Base-by-base conservation (phyloP, 2,797 vertebrate genomes). In the Acanthis flammea region DNA sequence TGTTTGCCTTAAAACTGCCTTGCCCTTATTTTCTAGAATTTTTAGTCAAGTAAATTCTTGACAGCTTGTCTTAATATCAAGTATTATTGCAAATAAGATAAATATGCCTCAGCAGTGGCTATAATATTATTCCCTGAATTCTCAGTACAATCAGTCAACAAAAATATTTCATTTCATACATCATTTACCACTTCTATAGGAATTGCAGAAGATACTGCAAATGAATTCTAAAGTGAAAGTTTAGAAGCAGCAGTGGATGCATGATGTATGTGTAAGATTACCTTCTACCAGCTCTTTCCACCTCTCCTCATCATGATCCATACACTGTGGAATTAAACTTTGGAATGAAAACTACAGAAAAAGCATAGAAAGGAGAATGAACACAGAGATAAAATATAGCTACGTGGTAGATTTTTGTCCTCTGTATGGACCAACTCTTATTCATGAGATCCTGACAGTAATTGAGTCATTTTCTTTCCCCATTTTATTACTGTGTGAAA, bases 121-220 rank as follows among this genome's bases (percentile, higher is more conserved):
- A 22, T 35, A 93, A 76, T 4, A 60, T 57, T 79, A 63, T 86
- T 76, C 23, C 76, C 66, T 63, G 67, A 78, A 85, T 88, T 82
- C 51, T 92, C 31, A 6, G 61, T 61, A 63, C n/a, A 79, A 72
- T 88, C 58, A 90, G 53, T 71, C 77, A 86, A 95, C 45, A 91
- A 57, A 81, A 95, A 82, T 77, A 3, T 76, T 94, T 82, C 45
- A 87, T 95, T 95, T 96, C 71, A 93, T 89, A 90, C 55, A 54
- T 79, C 76, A 78, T 95, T 95, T 93, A 76, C 60, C 44, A 28
- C 51, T 90, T 73, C 31, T 60, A 53, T 35, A 75, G 45, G 44
- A 88, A 84, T 19, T 3, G 2, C 31, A 82, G n/a, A 92, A 70
- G 55, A 67, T 47, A 63, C 11, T 39, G 22, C 6, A 19, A 94